A percentile compares a stretch with the other conserved stretches of the same genome.
Conservation (phyloP, 2,888 invertebrate genomes). For the Heliconius ismenius region DNA sequence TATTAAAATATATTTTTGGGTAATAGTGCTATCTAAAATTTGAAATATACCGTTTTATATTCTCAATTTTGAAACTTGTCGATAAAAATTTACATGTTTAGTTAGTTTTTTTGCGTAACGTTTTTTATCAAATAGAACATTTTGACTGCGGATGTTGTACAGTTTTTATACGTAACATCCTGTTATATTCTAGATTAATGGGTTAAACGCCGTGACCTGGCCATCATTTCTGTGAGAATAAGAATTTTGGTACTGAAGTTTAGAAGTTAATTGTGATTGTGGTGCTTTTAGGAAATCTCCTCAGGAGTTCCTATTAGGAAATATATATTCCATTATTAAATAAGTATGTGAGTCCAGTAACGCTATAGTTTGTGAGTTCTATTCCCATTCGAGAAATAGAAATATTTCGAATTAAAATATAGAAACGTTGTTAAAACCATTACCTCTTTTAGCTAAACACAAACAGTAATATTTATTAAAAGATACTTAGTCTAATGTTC, state of each 20-base stretch:
- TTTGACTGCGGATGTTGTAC: conserved; percentile 21
- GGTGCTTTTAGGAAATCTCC: background rate
- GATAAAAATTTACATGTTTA: conserved; percentile 6
- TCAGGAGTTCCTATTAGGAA: background rate
- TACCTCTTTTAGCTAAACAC: background rate
- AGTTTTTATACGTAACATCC: conserved; percentile 14
- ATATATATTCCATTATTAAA: background rate
- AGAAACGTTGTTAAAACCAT: too few relatives aligned
- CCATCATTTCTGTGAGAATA: background rate
- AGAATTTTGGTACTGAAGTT: background rate
- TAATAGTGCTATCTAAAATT: conserved; percentile 1
- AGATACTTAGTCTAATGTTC: background rate
- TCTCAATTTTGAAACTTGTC: background rate
- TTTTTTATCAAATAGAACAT: conserved; percentile 7
- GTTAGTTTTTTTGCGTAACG: conserved; percentile 5
- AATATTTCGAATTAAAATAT: too few relatives aligned
- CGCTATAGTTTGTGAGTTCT: too few relatives aligned
- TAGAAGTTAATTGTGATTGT: background rate
- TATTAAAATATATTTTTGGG: background rate
- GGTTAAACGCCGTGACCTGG: conserved; percentile 19
- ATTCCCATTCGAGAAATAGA: too few relatives aligned
- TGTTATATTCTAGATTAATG: conserved; percentile 26
- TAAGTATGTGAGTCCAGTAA: too few relatives aligned
- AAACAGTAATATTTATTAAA: background rate
- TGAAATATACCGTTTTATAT: conserved; percentile 3